Evolutionary conservation across 2,888 invertebrate genomes (phyloP), one percentile per base, ranked within the genome.

Genomic region (Rhorus exstirpatorius): DNA sequence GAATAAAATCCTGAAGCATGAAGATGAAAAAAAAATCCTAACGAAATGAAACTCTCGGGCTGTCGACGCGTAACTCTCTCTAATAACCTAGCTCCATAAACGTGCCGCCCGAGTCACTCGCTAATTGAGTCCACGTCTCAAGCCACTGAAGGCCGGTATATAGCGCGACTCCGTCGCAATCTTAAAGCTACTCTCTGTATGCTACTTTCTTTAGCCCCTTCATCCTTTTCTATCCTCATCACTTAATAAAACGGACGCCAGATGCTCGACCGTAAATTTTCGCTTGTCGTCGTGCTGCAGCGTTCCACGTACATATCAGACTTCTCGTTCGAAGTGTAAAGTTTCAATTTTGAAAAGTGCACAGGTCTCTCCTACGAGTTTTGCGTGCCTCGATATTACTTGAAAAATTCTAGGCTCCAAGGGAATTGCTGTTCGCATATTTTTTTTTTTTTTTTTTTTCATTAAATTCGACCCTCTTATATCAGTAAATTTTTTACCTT

Each of bases 161-260:
- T 41, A 61, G 46, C 38, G 51, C 60, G 51, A 72, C 70, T 71
- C 49, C 38, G 17, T 71, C 70, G 61, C 75, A 71, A 65, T 81
- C 70, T 81, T 65, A 71, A 76, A 77, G 61, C 61, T 38, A 35
- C 71, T 55, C 70, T 71, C 58, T 51, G 44, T 65, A 26, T 61
- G 46, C 14, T 70, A n/a, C 46, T 44, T 41, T 44, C 35, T 31
- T 61, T 55, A 19, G 0, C 17, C 44, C 26, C 46, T 78, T 35
- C 68, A 55, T 61, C 67, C 63, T 46, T 76, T 76, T 51, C 71
- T 72, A 75, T 83, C 41, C 74, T 81, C 72, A 75, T 67, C 79
- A 87, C 85, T 90, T 90, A 88, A 90, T 89, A 87, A 89, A 89
- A 86, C 87, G 81, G 82, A 86, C 86, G 85, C 85, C 87, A 85